Base-by-base conservation (phyloP, 2,797 vertebrate genomes). In the Poecile montanus region DNA sequence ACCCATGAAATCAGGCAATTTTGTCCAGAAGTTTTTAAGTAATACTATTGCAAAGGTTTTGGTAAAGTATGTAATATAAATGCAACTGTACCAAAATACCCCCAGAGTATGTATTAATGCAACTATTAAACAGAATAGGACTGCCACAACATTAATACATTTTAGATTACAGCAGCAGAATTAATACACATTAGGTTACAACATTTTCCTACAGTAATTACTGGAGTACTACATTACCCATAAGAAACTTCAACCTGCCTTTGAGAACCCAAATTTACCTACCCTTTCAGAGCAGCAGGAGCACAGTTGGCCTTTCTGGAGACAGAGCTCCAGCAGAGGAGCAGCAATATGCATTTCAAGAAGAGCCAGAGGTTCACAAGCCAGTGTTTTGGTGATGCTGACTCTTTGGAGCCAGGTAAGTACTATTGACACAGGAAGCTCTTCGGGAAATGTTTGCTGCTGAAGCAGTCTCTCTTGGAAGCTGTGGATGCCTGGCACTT, bases 161-260 rank as follows among this genome's bases (percentile, higher is more conserved):
- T 94, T 89, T 90, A 89, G 76, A 94, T 87, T 85, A 84, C 45
- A 93, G 74, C 63, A 95, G 93, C 65, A 94, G 85, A 97, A 96
- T 85, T 81, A 95, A 97, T 88, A 95, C 58, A 93, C 71, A 79
- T 95, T 95, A 94, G 56, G 54, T 91, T 85, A 78, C 83, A 94
- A 88, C 85, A 86, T 95, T 94, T 96, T 94, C 95, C 88, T 91
- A 91, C 44, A 94, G 83, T 94, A 97, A 97, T 96, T 95, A 91
- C 85, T 79, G 82, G 71, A 97, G 88, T 95, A 91, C 90, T 94
- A 62, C 65, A 73, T 93, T 96, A 94, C 88, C 93, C 51, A 42
- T 93, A 95, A 93, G 88, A 96, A 97, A 93, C 72, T 95, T 91
- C 88, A 89, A 93, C 58, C 53, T 44, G 40, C 75, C 91, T 96